Evolutionary conservation across 2,888 invertebrate species (phyloP).

Genomic region (Tenthredo amoena): DNA sequence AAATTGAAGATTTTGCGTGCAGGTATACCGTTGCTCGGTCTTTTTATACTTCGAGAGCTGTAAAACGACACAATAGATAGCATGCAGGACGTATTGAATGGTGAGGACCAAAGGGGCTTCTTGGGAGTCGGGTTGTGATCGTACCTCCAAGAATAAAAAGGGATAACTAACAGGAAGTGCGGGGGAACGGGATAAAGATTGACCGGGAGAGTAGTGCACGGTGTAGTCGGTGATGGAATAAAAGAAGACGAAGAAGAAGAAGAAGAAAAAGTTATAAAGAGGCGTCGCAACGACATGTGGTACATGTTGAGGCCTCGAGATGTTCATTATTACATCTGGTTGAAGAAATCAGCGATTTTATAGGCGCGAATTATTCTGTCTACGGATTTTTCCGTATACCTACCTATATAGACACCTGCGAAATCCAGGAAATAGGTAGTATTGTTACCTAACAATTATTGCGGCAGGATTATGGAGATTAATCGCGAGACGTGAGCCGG

Average conservation of each 20-base stretch:
- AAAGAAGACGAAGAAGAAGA: neutral
- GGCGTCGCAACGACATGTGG: slow-evolving; percentile 41
- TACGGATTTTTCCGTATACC: neutral
- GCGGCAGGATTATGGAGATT: slow-evolving; percentile 29
- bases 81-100: slow-evolving; percentile 37
- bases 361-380: neutral
- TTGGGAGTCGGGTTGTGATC: slow-evolving; percentile 14
- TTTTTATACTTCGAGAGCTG: neutral
- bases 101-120: slow-evolving; percentile 24
- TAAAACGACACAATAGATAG: slow-evolving; percentile 43
- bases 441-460: neutral
- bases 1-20: slow-evolving; percentile 9
- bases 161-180: slow-evolving; percentile 42
- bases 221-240: neutral
- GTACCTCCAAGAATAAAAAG: slow-evolving; percentile 26
- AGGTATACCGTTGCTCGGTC: neutral
- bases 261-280: neutral
- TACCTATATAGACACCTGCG: neutral
- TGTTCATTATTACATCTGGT: neutral
- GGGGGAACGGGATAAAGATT: slow-evolving; percentile 35
- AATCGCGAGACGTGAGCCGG: slow-evolving; percentile 1
- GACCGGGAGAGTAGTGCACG: neutral
- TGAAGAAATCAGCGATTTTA: neutral
- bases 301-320: neutral
- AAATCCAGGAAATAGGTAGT: too few relatives aligned